Percentiles rank a stretch among this genome's conserved stretches.
phyloP scores from a whole-genome alignment of 1,140 invertebrate species.

The Rhizoglyphus robini region DNA sequence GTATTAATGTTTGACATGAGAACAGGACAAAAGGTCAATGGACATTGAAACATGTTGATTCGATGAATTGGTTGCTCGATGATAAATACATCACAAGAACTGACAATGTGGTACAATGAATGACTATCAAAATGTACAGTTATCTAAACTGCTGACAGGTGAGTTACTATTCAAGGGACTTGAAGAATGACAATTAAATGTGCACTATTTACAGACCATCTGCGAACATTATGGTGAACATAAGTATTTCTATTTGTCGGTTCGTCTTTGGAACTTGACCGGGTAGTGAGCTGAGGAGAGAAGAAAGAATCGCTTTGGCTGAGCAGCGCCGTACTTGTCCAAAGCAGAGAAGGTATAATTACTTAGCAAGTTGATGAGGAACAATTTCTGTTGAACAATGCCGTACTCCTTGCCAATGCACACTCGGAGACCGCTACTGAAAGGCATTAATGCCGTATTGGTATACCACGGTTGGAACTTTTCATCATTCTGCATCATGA shows the following conservation, averaged over 20 bases:
- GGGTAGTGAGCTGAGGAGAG: conserved; percentile 1
- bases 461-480: conserved; percentile 37
- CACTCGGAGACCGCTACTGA: conserved; percentile 32
- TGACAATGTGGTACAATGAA: too few relatives aligned
- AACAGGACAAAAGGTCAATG: too few relatives aligned
- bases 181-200: too few relatives aligned
- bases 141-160: too few relatives aligned
- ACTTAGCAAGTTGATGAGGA: conserved; percentile 36
- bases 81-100: too few relatives aligned
- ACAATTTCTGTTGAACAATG: conserved; percentile 37
- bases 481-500: neutral
- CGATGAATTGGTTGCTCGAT: too few relatives aligned
- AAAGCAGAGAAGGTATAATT: conserved; percentile 23
- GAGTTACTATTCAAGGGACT: too few relatives aligned
- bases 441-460: conserved; percentile 34
- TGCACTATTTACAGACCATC: too few relatives aligned
- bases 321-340: neutral
- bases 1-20: too few relatives aligned
- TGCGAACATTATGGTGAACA: too few relatives aligned
- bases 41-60: too few relatives aligned
- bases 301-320: neutral
- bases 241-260: neutral
- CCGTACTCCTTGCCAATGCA: conserved; percentile 33
- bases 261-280: neutral
- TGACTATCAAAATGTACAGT: too few relatives aligned